Evolutionary conservation across 2,797 vertebrate genomes (phyloP), one percentile per base, ranked within the genome.

Genomic region (Odontamblyopus lacepedii): DNA sequence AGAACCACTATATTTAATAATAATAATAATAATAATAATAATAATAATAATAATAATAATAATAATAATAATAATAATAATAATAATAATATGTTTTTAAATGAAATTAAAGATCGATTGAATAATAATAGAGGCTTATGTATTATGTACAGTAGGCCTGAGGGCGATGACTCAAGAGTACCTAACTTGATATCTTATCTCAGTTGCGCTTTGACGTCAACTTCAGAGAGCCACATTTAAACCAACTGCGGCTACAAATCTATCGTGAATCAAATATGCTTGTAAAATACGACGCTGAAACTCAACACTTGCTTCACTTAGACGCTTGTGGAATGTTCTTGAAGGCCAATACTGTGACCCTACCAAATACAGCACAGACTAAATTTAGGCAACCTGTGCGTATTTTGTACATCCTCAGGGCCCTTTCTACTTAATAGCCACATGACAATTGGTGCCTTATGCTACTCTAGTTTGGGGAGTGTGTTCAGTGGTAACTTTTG

Each of bases 281-380:
- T 78, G 65, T 83, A 75, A 88, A 88, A 71, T 19, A 55, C 51
- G 12, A 0, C 0, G 74, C 27, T 88, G 88, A 90, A 90, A 91
- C 75, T 60, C 68, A 75, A 90, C 78, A 87, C 88, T 83, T 55
- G 57, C 38, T 85, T 81, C 56, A 26, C 80, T 57, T 76, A 82
- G 81, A 78, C 53, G 77, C 44, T 67, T 59, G 51, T 51, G 84
- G 79, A 83, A 86, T 75, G 81, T 56, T 69, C 62, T 29, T 68
- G 71, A 85, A 81, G 75, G 74, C 79, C 87, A 71, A 82, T 85
- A 84, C 80, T 84, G 87, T 85, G 85, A 91, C 90, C 88, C 92
- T 90, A 93, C 95, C 95, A 95, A 96, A 96, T 94, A 95, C 93
- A 96, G 95, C 90, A 78, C 89, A 94, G 89, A 48, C 62, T 67